Base-by-base conservation (phyloP, 2,113 vertebrate genomes). In the Dermatemys mawii region DNA sequence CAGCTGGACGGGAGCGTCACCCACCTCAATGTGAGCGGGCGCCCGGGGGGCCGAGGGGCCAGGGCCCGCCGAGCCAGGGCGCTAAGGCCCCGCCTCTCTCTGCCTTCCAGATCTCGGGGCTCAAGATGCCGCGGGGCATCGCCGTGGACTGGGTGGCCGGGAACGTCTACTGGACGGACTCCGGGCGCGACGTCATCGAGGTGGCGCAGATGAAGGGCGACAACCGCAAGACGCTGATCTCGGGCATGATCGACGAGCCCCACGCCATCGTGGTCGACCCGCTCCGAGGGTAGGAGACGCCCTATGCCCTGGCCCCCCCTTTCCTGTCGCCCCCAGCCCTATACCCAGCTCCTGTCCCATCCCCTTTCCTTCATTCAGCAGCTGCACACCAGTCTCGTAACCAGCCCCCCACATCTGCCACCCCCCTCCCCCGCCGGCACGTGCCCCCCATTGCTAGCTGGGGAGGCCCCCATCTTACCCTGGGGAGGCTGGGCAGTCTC, bases 121-220 rank as follows among this genome's bases (percentile, higher is more conserved):
- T 99, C 93, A 99, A 99, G 98, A 99, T 99, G 98, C 99, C 99
- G 0, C 98, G 99, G 57, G 99, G 99, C 10, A 99, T 99, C 0
- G 99, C 99, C 11, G 98, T 99, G 1, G 99, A 99, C 97, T 99
- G 99, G 99, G 99, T 99, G 49, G 99, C 99, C 0, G 99, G 99
- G 50, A 99, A 99, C 92, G 98, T 99, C 86, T 99, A 99, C 98
- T 99, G 99, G 99, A 99, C 99, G 0, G 99, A 99, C 97, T 99
- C 99, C 0, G 99, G 99, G 75, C 98, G 99, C 2, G 99, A 99
- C 1, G 99, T 99, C 12, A 99, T 99, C 1, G 99, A 99, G 95
- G 99, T 99, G 97, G 99, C 99, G 0, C 99, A 99, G 93, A 99
- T 99, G 97, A 99, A 99, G 3, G 99, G 99, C 35, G 99, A 99